Conservation (phyloP, 2,888 invertebrate genomes). For the Drosophila testacea region DNA sequence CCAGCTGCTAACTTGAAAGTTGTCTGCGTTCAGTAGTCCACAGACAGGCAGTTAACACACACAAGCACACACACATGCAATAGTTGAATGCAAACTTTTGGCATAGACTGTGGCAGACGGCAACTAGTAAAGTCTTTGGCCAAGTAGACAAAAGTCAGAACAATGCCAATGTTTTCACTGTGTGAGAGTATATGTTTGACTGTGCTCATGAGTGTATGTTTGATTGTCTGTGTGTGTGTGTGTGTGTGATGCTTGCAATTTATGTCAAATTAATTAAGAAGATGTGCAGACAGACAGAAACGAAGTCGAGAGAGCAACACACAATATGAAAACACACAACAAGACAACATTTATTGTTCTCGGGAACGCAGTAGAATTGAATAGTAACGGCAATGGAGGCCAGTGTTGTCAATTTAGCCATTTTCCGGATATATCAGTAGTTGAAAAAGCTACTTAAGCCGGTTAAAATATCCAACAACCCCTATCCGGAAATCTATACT, state of each 20-base stretch:
- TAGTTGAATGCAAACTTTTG: conserved; percentile 57
- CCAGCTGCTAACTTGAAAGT: conserved; percentile 38
- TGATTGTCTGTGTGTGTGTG: conserved; percentile 18
- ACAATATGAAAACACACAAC: conserved; percentile 20
- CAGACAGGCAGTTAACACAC: conserved; percentile 18
- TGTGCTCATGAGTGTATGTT: neutral
- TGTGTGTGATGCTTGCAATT: conserved; percentile 61
- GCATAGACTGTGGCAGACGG: conserved; percentile 51
- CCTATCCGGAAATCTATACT: no score
- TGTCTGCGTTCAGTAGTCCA: conserved; percentile 24
- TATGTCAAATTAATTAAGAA: conserved; percentile 78
- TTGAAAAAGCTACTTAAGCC: no score
- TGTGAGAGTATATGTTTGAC: conserved; percentile 3
- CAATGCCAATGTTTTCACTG: conserved; percentile 44
- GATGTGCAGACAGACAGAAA: conserved; percentile 50
- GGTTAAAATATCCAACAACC: no score
- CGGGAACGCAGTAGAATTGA: conserved; percentile 2
- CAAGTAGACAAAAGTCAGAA: conserved; percentile 52
- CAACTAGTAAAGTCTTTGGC: conserved; percentile 52
- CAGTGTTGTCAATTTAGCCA: no score
- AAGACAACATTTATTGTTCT: conserved; percentile 41
- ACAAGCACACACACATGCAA: conserved; percentile 11
- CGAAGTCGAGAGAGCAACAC: conserved; percentile 11
- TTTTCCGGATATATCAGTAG: no score
- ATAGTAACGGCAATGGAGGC: neutral